A percentile compares a stretch with the other conserved stretches of the same genome.
Conservation (phyloP, 2,113 vertebrate genomes). For the Mystacornis crossleyi region DNA sequence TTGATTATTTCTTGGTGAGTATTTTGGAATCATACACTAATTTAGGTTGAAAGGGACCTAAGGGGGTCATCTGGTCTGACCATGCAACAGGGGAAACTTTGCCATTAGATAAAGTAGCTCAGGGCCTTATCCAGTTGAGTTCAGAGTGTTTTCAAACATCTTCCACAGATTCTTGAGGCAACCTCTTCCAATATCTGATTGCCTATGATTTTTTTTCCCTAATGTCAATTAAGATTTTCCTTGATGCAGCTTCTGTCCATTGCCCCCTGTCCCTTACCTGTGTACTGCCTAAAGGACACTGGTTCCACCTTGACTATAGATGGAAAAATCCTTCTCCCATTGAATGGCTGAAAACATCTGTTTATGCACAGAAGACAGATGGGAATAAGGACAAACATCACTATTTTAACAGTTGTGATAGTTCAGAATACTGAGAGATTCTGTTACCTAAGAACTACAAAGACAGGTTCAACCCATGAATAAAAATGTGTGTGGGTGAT, state of each 20-base stretch:
- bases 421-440: background rate
- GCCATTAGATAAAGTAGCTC: background rate
- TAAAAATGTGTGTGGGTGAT: background rate
- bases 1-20: background rate
- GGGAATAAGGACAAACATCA: background rate
- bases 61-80: background rate
- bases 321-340: background rate
- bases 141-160: background rate
- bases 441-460: background rate
- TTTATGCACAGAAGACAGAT: background rate
- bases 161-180: background rate
- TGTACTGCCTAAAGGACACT: background rate
- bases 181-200: background rate
- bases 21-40: background rate
- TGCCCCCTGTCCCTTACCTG: background rate
- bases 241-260: background rate
- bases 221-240: background rate
- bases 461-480: background rate
- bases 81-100: background rate
- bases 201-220: background rate
- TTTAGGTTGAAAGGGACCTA: background rate
- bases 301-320: background rate
- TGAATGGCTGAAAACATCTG: background rate
- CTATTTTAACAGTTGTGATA: background rate
- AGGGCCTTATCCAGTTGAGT: background rate